Conservation (phyloP, 2,113 vertebrate genomes). For the Pongo abelii region DNA sequence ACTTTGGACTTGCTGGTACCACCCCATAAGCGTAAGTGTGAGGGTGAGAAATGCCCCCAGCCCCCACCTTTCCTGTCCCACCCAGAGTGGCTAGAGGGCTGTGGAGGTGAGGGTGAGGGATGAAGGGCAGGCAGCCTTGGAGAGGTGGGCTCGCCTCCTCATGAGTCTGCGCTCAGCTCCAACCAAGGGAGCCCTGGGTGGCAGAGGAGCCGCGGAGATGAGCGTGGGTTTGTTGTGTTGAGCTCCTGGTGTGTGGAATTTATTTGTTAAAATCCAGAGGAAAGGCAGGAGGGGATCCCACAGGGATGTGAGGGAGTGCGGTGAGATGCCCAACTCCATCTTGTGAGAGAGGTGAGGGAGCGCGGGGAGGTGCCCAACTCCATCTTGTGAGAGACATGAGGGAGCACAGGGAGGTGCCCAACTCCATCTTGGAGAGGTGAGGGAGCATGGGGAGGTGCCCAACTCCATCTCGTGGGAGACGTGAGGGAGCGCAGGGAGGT, state of each 20-base stretch:
- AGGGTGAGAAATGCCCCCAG: neutral
- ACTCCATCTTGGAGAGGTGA: no score
- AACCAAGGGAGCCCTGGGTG: no score
- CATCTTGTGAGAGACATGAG: no score
- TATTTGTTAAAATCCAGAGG: neutral
- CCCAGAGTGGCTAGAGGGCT: neutral
- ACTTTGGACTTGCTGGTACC: conserved; percentile 95
- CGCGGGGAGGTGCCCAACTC: no score
- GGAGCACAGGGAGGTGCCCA: no score
- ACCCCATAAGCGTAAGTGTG: conserved; percentile 92
- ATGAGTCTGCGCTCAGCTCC: neutral
- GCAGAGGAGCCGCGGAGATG: neutral
- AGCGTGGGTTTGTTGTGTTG: rapidly evolving
- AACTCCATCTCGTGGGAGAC: no score
- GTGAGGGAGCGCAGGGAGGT: rapidly evolving
- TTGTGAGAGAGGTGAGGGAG: no score
- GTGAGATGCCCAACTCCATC: no score
- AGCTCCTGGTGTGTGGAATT: neutral
- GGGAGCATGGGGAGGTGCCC: no score
- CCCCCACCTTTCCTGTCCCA: neutral
- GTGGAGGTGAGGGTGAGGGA: neutral
- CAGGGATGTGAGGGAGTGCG: neutral
- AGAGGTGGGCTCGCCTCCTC: neutral
- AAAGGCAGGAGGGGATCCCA: neutral
- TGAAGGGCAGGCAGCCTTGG: rapidly evolving